Evolutionary conservation across 1,140 invertebrate species (phyloP), one percentile per base, ranked within the genome.

Genomic region (Bombyx mori): DNA sequence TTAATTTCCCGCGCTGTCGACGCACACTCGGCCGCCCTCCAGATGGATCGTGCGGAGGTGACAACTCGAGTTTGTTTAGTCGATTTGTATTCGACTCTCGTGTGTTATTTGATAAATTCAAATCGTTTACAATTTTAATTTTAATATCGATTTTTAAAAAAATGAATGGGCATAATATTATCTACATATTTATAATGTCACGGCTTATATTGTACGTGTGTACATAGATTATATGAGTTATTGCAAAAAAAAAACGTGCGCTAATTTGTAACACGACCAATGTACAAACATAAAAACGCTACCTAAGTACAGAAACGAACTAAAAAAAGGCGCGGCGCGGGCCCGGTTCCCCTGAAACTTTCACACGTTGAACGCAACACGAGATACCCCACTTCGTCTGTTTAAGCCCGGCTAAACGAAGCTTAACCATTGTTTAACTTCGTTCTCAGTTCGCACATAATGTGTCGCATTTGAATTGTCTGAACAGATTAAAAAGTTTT

Each of bases 401-500:
- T 62, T 69, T 68, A 61, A 68, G 61, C 61, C 26, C 54, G 58
- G 53, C 58, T 66, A 60, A 63, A 66, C 58, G 47, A 45, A 50
- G 61, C 60, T 61, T 60, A 62, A 44, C 64, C 50, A 64, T 66
- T 66, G 62, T 69, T 55, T 49, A 52, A 58, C 59, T 53, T 54
- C 44, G 56, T 63, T 35, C 54, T 22, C 45, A 49, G 45, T 62
- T 60, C 63, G 66, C 61, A 61, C 65, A 76, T 76, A 66, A 76
- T 73, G 64, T 67, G 48, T 60, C 61, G 54, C 54, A 66, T 68
- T 57, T 62, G 56, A 74, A 68, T 67, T 71, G 69, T 74, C 58
- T 60, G 65, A 47, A 45, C 66, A 69, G 70, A 72, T 75, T 75
- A 75, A 70, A 72, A 72, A 73, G 61, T 64, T 66, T 75, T 56